phyloP scores from a whole-genome alignment of 2,888 invertebrate species.

The Lagria hirta region DNA sequence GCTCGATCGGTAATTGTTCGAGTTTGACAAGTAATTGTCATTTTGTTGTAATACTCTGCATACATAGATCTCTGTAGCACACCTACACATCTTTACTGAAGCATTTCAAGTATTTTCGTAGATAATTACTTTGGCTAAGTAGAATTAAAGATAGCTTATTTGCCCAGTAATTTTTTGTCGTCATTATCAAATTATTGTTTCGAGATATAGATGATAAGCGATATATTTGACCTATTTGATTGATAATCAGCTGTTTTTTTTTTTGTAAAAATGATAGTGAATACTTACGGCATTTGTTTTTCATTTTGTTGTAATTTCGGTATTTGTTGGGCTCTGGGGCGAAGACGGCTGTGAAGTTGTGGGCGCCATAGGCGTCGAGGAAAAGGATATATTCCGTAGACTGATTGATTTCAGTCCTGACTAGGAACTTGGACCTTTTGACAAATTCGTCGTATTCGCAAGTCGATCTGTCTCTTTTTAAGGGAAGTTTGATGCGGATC shows the following conservation, averaged over 20 bases:
- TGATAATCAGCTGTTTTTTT: too few species aligned
- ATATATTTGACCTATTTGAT: too few species aligned
- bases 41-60: conserved; percentile 28
- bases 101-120: conserved; percentile 32
- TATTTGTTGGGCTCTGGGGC: conserved; percentile 54
- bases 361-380: conserved; percentile 60
- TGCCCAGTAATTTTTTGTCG: too few species aligned
- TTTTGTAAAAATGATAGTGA: too few species aligned
- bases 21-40: conserved; percentile 30
- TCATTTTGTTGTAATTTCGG: too few species aligned
- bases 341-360: conserved; percentile 60
- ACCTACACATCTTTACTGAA: conserved; percentile 23
- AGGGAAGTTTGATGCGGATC: conserved; percentile 58
- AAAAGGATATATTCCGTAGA: conserved; percentile 63
- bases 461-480: conserved; percentile 42
- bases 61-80: too few species aligned
- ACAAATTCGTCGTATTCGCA: conserved; percentile 35
- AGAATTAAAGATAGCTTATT: too few species aligned
- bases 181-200: too few species aligned
- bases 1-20: conserved; percentile 6
- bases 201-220: too few species aligned
- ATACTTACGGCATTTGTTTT: too few species aligned
- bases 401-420: conserved; percentile 51
- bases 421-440: conserved; percentile 32
- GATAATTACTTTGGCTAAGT: too few species aligned